These are phyloP conservation scores for Callimorpha dominula DNA, from an alignment of 2,888 invertebrate genomes.

Conservation along the genomic window DNA sequence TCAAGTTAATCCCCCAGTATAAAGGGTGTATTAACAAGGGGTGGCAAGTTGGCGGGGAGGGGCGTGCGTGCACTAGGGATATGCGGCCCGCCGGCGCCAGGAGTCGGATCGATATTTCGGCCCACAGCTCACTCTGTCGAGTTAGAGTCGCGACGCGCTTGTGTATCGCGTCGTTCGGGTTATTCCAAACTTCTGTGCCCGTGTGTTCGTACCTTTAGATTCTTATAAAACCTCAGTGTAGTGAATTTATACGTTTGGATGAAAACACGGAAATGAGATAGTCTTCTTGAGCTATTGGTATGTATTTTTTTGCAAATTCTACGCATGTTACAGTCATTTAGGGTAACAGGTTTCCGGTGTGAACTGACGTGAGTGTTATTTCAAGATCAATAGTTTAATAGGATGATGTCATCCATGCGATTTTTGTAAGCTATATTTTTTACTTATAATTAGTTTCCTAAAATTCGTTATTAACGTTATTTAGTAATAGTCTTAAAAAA, in stretches of 20 bases:
- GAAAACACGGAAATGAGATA: slow-evolving; percentile 76
- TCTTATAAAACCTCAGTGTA: slow-evolving; percentile 60
- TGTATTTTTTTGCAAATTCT: slow-evolving; percentile 48
- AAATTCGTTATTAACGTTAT: not conserved
- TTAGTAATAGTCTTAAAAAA: not conserved
- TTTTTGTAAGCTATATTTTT: slow-evolving; percentile 31
- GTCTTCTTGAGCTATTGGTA: slow-evolving; percentile 68
- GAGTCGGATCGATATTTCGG: slow-evolving; percentile 80
- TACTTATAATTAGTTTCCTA: not conserved
- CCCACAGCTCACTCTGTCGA: slow-evolving; percentile 71
- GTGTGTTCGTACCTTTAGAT: slow-evolving; percentile 57
- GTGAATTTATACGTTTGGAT: slow-evolving; percentile 68
- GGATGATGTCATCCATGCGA: slow-evolving; percentile 67
- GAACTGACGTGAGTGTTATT: slow-evolving; percentile 52
- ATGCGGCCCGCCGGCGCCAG: slow-evolving; percentile 85
- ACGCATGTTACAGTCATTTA: slow-evolving; percentile 37
- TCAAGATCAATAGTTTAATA: slow-evolving; percentile 69
- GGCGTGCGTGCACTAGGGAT: slow-evolving; percentile 83
- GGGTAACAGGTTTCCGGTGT: slow-evolving; percentile 57
- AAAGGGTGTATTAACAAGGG: slow-evolving; percentile 66
- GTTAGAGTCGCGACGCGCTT: slow-evolving; percentile 73
- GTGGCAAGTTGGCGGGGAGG: slow-evolving; percentile 71
- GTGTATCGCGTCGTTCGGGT: slow-evolving; percentile 59
- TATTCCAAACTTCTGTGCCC: slow-evolving; percentile 51
- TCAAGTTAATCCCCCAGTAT: slow-evolving; percentile 53